A percentile compares a stretch with the other conserved stretches of the same genome.
These are phyloP conservation scores for Ciconia boyciana DNA, from an alignment of 2,113 vertebrate genomes.

Conservation along the genomic window DNA sequence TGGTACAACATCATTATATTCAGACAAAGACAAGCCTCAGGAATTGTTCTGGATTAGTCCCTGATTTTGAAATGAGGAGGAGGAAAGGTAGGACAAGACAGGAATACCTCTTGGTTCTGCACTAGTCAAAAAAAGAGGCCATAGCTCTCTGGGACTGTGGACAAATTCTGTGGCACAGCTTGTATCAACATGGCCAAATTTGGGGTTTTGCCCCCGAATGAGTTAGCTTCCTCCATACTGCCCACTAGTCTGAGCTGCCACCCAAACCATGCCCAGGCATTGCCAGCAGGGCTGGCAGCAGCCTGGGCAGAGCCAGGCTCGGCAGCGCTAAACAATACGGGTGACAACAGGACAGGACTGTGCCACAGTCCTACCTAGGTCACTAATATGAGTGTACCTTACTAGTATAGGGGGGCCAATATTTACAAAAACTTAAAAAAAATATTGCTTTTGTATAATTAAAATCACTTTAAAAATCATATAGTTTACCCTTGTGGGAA, in stretches of 20 bases:
- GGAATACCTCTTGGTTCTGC: background rate
- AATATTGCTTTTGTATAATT: background rate
- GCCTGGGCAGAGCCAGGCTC: background rate
- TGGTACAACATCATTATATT: background rate
- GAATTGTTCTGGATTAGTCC: background rate
- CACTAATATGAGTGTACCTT: background rate
- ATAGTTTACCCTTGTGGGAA: background rate
- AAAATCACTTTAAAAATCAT: background rate
- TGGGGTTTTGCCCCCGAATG: background rate
- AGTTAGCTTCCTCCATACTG: background rate
- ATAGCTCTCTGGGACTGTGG: background rate
- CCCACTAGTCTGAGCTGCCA: background rate
- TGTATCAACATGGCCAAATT: background rate
- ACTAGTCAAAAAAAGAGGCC: background rate
- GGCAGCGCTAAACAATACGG: fast-evolving
- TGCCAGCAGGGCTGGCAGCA: background rate
- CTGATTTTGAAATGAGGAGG: background rate
- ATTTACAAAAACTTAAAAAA: background rate
- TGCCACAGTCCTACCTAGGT: background rate
- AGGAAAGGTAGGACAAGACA: background rate
- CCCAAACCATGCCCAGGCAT: too few relatives aligned
- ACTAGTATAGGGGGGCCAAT: too few relatives aligned
- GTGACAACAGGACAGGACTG: too few relatives aligned
- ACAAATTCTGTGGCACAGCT: background rate
- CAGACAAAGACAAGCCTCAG: background rate